These are phyloP conservation scores for Diplolepis rosae DNA, from an alignment of 2,888 invertebrate species.

Conservation along the genomic window DNA sequence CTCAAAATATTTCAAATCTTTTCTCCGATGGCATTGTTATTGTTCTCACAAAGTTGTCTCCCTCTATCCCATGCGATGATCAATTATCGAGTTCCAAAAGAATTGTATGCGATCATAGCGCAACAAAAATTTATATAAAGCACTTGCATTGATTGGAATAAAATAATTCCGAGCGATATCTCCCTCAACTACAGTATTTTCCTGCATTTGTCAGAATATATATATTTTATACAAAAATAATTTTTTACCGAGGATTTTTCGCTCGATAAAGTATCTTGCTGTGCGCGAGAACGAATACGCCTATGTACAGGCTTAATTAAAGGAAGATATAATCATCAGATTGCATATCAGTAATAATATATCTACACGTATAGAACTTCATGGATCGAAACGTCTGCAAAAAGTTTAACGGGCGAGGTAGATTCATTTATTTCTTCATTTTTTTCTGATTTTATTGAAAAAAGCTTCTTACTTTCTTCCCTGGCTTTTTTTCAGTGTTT, in stretches of 20 bases:
- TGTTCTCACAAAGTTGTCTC: not conserved
- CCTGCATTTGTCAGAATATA: not conserved
- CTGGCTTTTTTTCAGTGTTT: not conserved
- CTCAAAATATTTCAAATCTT: no score
- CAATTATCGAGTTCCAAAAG: not conserved
- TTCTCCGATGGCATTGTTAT: not conserved
- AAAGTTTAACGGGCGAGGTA: not conserved
- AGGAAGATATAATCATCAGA: slow-evolving; percentile 19
- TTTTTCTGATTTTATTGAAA: not conserved
- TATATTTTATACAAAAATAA: slow-evolving; percentile 9
- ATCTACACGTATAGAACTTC: slow-evolving; percentile 8
- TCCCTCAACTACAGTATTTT: not conserved
- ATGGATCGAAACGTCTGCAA: slow-evolving; percentile 10
- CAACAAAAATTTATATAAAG: slow-evolving; percentile 14
- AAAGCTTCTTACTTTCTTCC: no score
- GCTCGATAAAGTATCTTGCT: slow-evolving; percentile 19
- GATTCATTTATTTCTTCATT: not conserved
- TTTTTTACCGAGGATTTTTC: slow-evolving; percentile 17
- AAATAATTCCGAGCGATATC: slow-evolving; percentile 22
- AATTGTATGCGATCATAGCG: not conserved
- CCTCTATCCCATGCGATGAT: not conserved
- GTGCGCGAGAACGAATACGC: slow-evolving; percentile 13
- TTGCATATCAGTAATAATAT: slow-evolving; percentile 5
- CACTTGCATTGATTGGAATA: not conserved
- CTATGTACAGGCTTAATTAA: slow-evolving; percentile 5